Base-by-base conservation (phyloP, 2,113 vertebrate species). In the Hypomesus transpacificus region DNA sequence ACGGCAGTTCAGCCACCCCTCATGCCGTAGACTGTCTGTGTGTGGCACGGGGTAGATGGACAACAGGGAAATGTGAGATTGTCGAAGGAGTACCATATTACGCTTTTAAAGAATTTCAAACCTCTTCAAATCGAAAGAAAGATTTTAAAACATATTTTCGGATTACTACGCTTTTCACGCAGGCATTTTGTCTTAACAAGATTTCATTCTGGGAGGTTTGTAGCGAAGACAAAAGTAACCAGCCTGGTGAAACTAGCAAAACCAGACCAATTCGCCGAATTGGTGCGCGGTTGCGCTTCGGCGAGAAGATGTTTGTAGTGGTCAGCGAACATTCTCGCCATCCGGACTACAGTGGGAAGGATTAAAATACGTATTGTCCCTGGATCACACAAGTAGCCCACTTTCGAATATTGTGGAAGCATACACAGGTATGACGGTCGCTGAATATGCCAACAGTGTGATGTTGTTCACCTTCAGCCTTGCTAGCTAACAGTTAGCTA, bases 1-100 rank as follows among this genome's bases (percentile, higher is more conserved):
- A 91, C 93, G 90, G 92, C 92, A 88, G 93, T 89, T 93, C 92
- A 90, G 92, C 91, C 92, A 91, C 91, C 86, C 92, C 91, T 91
- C 86, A 83, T 89, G 91, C 86, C 71, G 82, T 85, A 79, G 75
- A 82, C 89, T 91, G 92, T 91, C 92, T 93, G 93, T 93, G 94
- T 94, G 94, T 93, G 94, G 93, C 90, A 92, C 92, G 84, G 91
- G 79, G 88, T 83, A 87, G 66, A 85, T 80, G 87, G 88, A 88
- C 87, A 86, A 87, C 87, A 75, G 82, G 84, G 87, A 89, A 88
- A 89, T 75, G 87, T 82, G 86, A 87, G 87, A 84, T 84, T 81
- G 88, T 81, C 67, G 69, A 73, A 65, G 85, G 88, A 91, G 90
- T 71, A 89, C 86, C 87, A 86, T 88, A 88, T 86, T 87, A 86